These are phyloP conservation scores for Zaprionus kolodkinae DNA, from an alignment of 1,140 invertebrate species.

Conservation along the genomic window DNA sequence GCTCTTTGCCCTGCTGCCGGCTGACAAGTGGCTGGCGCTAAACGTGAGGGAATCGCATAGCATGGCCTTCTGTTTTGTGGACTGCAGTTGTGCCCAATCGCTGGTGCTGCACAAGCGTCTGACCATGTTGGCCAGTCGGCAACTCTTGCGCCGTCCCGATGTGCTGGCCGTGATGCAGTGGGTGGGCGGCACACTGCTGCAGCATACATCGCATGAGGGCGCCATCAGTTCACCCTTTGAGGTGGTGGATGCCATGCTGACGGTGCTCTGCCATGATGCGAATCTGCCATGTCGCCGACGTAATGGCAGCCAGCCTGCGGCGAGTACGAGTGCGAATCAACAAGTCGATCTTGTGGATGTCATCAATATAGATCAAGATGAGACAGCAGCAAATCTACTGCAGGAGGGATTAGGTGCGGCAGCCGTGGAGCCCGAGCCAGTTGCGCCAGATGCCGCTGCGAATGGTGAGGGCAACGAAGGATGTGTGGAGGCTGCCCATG, in stretches of 20 bases:
- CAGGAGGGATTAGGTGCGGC: constrained; percentile 42
- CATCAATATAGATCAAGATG: constrained; percentile 84
- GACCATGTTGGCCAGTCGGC: constrained; percentile 46
- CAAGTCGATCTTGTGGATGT: constrained; percentile 72
- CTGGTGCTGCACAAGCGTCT: constrained; percentile 84
- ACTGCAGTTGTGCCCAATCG: constrained; percentile 91
- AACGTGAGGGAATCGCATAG: constrained; percentile 89
- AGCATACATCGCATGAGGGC: constrained; percentile 86
- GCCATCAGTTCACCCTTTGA: constrained; percentile 87
- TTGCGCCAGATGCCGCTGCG: constrained; percentile 23
- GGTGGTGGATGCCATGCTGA: constrained; percentile 91
- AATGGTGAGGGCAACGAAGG: constrained; percentile 43
- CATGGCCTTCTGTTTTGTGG: constrained; percentile 93
- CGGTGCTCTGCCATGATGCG: constrained; percentile 93
- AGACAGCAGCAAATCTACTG: constrained; percentile 48
- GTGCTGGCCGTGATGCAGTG: constrained; percentile 86
- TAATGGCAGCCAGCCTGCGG: constrained; percentile 42
- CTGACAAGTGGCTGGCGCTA: constrained; percentile 82
- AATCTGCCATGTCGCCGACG: constrained; percentile 88
- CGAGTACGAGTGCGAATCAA: constrained; percentile 45
- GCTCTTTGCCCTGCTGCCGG: constrained; percentile 90
- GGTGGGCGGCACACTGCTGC: constrained; percentile 87
- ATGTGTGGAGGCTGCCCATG: constrained; percentile 85
- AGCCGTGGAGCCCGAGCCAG: constrained; percentile 21
- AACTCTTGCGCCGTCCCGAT: constrained; percentile 86